Evolutionary conservation across 2,797 vertebrate genomes (phyloP).

Genomic region (Typhlichthys subterraneus): DNA sequence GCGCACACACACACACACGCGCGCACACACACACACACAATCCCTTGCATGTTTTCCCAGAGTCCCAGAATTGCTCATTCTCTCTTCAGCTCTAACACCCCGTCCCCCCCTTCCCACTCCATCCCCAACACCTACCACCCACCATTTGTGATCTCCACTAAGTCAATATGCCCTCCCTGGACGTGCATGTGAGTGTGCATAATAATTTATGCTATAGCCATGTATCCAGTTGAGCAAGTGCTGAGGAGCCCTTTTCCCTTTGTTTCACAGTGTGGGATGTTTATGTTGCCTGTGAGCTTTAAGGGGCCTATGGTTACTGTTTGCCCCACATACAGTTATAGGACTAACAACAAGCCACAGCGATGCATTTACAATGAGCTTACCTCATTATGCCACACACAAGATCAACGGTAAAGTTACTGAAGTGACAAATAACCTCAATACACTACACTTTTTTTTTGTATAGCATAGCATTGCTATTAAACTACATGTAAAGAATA

Average conservation of each 20-base stretch:
- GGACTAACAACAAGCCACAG: conserved; percentile 24
- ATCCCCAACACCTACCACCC: background rate
- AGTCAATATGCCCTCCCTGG: conserved; percentile 24
- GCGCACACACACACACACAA: background rate
- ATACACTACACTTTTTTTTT: conserved; percentile 4
- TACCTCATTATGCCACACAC: conserved; percentile 22
- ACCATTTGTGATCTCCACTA: conserved; percentile 14
- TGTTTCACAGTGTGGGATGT: conserved; percentile 49
- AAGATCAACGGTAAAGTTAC: conserved; percentile 15
- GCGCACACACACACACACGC: conserved; percentile 2
- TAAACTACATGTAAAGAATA: too few relatives aligned
- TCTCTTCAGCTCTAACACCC: background rate
- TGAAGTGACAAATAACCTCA: conserved; percentile 13
- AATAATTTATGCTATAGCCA: conserved; percentile 41
- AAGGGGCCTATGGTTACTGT: conserved; percentile 47
- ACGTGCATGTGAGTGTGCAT: conserved; percentile 14
- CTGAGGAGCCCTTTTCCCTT: conserved; percentile 47
- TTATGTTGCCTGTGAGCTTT: conserved; percentile 54
- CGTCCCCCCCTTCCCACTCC: background rate
- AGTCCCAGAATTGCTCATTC: background rate
- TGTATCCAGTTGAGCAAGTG: conserved; percentile 40
- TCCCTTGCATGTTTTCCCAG: too few relatives aligned
- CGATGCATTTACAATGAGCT: conserved; percentile 37
- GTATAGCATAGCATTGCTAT: too few relatives aligned
- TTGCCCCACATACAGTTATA: conserved; percentile 43